phyloP scores from a whole-genome alignment of 37 sponge, comb jelly and placozoan species.

The Chondrosia reniformis region DNA sequence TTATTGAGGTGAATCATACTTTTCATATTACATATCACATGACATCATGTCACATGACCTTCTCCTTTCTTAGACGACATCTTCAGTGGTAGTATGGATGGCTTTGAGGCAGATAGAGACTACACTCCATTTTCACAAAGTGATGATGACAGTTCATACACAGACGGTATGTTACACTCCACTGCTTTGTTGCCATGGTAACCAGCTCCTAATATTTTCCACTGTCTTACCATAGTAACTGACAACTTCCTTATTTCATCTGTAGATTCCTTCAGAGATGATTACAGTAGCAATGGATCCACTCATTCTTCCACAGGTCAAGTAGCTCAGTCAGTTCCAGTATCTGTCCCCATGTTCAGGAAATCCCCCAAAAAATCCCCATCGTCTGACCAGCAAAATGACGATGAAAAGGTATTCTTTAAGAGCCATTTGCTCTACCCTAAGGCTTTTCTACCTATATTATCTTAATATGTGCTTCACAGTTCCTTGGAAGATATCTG shows the following conservation, averaged over 20 bases:
- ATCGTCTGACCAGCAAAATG: neutral
- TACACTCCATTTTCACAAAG: conserved; percentile 10
- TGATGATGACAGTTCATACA: conserved; percentile 18
- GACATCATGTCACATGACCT: too few relatives aligned
- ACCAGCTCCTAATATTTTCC: neutral
- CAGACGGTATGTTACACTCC: conserved; percentile 7
- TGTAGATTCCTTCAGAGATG: conserved; percentile 15
- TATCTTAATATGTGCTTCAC: neutral
- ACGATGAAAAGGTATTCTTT: conserved; percentile 1
- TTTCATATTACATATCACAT: too few relatives aligned
- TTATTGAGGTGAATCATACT: too few relatives aligned
- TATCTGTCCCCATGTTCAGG: conserved; percentile 39
- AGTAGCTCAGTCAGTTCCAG: conserved; percentile 48
- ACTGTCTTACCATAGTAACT: too few relatives aligned
- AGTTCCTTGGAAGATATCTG: too few relatives aligned
- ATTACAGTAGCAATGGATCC: conserved; percentile 12
- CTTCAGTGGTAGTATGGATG: conserved; percentile 10
- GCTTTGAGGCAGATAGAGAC: neutral
- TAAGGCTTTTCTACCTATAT: neutral
- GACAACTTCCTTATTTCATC: neutral
- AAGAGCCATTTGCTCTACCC: too few relatives aligned
- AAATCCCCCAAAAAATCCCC: neutral
- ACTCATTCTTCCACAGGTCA: neutral
- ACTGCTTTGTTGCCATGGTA: neutral
- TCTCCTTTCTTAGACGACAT: too few relatives aligned